Conservation (phyloP, 2,113 vertebrate species). For the Gulo gulo region DNA sequence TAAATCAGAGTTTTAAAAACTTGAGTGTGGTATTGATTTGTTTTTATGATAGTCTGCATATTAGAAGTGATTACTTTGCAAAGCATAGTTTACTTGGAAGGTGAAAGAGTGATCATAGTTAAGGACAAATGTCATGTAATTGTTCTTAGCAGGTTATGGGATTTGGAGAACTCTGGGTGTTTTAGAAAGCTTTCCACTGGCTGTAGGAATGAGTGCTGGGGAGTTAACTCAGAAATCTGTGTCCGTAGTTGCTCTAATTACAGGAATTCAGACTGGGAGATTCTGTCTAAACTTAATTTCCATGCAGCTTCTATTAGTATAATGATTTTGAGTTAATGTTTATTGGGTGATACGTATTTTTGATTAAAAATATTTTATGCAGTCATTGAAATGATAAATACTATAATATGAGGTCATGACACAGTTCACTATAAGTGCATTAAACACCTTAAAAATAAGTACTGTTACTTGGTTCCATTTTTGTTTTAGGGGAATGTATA, state of each 20-base stretch:
- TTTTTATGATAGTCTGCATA: not conserved
- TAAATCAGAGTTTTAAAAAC: not conserved
- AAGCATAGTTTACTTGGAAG: constrained; percentile 28
- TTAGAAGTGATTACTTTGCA: not conserved
- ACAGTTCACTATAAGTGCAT: not conserved
- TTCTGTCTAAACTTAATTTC: not conserved
- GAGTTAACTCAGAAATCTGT: not conserved
- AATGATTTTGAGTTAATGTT: not conserved
- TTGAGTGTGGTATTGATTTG: not conserved
- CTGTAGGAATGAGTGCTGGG: not conserved
- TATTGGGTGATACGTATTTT: not conserved
- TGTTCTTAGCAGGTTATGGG: not conserved
- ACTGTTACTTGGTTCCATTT: not conserved
- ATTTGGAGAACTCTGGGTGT: not conserved
- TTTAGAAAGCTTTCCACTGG: not conserved
- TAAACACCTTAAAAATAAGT: not conserved
- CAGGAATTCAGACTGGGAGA: not conserved
- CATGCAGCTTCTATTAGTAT: not conserved
- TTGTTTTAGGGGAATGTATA: not conserved
- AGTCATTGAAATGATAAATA: not conserved
- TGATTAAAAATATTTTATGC: not conserved
- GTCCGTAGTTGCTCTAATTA: not conserved
- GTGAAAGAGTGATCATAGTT: not conserved
- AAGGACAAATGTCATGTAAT: not conserved
- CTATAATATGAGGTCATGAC: not conserved